These are phyloP conservation scores for Tanaodytes sp. DNA, from an alignment of 2,888 invertebrate species.

Conservation along the genomic window DNA sequence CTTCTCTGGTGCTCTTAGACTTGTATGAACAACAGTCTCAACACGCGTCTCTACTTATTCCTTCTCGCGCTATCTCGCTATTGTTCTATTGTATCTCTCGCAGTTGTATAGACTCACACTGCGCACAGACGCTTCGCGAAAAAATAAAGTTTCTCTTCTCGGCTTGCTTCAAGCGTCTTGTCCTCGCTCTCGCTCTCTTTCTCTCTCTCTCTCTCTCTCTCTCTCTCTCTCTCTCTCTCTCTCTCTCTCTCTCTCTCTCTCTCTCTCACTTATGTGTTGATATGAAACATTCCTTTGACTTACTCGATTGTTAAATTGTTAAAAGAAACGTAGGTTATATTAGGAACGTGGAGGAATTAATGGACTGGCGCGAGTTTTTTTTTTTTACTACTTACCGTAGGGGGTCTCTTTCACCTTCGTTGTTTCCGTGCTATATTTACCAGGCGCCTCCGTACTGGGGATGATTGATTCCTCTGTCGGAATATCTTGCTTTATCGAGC, in stretches of 20 bases:
- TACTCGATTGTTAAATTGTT: constrained; percentile 27
- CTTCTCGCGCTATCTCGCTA: constrained; percentile 24
- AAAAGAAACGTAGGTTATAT: constrained; percentile 21
- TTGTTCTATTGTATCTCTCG: constrained; percentile 32
- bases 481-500: constrained; percentile 83
- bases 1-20: too few species aligned
- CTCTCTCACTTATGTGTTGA: constrained; percentile 6
- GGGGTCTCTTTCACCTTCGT: constrained; percentile 93
- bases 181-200: not conserved
- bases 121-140: constrained; percentile 17
- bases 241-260: not conserved
- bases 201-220: not conserved
- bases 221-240: not conserved
- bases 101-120: constrained; percentile 29
- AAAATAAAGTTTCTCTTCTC: constrained; percentile 23
- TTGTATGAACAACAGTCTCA: too few species aligned
- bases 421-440: constrained; percentile 74
- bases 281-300: constrained; percentile 32
- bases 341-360: too few species aligned
- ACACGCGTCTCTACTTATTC: constrained; percentile 5
- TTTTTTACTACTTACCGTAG: constrained; percentile 95
- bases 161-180: too few species aligned
- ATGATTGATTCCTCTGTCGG: constrained; percentile 77
- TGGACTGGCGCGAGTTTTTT: too few species aligned
- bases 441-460: constrained; percentile 77